These are phyloP conservation scores for Pygoscelis antarcticus DNA, from an alignment of 2,113 vertebrate genomes.

Conservation along the genomic window DNA sequence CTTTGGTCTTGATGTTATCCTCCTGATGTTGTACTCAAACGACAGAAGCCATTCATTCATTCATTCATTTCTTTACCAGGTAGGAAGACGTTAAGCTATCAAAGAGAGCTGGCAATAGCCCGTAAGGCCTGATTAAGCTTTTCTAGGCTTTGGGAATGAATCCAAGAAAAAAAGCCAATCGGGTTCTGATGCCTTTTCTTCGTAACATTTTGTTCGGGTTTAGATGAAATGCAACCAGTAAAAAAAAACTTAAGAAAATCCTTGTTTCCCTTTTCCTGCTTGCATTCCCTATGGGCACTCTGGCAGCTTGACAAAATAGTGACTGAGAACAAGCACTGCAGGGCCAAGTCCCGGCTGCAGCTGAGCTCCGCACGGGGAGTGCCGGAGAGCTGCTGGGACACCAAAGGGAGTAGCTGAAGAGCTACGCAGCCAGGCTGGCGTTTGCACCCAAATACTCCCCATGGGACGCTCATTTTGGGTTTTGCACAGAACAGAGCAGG, in stretches of 20 bases:
- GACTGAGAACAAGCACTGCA: slow-evolving; percentile 11
- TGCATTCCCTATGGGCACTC: not conserved
- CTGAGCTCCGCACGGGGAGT: fast-evolving
- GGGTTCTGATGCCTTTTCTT: not conserved
- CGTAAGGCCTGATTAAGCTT: not conserved
- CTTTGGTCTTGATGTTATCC: not conserved
- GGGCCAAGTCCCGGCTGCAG: not conserved
- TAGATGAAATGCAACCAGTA: not conserved
- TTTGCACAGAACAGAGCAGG: not conserved
- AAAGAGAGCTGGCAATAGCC: not conserved
- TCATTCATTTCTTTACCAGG: not conserved
- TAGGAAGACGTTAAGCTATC: not conserved
- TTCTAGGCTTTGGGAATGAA: not conserved
- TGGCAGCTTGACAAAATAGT: slow-evolving; percentile 48
- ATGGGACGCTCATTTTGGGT: not conserved
- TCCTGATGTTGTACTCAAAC: not conserved
- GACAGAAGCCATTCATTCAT: not conserved
- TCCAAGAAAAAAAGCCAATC: slow-evolving; percentile 13
- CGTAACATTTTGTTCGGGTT: not conserved
- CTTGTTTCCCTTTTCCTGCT: slow-evolving; percentile 25
- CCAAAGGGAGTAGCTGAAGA: not conserved
- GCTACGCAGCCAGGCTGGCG: fast-evolving
- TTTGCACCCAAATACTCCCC: not conserved
- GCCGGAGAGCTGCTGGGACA: not conserved
- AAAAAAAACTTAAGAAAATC: not conserved